Evolutionary conservation across 2,797 vertebrate species (phyloP).

Genomic region (Gymnopithys bicolor): DNA sequence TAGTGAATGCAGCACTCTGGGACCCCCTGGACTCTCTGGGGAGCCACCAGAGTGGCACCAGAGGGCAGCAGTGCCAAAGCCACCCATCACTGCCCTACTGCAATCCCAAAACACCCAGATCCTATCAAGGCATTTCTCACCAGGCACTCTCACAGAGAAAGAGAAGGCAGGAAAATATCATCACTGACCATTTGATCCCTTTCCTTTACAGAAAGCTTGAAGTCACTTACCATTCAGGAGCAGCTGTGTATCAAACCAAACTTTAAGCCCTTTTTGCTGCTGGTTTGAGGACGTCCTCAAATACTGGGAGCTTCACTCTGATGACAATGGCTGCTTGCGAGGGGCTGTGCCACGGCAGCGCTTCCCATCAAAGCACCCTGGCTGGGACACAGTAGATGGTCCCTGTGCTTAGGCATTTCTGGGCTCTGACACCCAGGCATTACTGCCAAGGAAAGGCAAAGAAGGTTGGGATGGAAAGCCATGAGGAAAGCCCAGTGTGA

Average conservation of each 20-base stretch:
- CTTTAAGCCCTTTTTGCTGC: background rate
- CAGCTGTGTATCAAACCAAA: rapidly evolving
- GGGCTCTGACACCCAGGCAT: background rate
- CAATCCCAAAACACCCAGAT: background rate
- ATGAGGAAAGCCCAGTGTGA: rapidly evolving
- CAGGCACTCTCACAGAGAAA: rapidly evolving
- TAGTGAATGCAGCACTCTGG: background rate
- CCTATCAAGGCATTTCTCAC: background rate
- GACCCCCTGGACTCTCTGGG: background rate
- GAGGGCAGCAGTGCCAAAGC: conserved; percentile 65
- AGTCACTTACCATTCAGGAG: background rate
- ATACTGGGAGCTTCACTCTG: background rate
- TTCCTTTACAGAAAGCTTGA: background rate
- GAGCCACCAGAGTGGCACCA: background rate
- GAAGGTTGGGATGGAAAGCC: background rate
- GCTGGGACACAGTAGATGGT: rapidly evolving
- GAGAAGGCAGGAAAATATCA: background rate
- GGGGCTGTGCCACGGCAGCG: rapidly evolving
- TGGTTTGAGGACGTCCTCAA: background rate
- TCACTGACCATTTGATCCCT: background rate
- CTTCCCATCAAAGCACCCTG: rapidly evolving
- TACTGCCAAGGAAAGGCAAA: background rate
- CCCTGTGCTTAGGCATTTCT: rapidly evolving
- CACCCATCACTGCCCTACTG: background rate
- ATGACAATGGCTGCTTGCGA: rapidly evolving